Conservation (phyloP, 2,888 invertebrate genomes). For the Drosophila dives region DNA sequence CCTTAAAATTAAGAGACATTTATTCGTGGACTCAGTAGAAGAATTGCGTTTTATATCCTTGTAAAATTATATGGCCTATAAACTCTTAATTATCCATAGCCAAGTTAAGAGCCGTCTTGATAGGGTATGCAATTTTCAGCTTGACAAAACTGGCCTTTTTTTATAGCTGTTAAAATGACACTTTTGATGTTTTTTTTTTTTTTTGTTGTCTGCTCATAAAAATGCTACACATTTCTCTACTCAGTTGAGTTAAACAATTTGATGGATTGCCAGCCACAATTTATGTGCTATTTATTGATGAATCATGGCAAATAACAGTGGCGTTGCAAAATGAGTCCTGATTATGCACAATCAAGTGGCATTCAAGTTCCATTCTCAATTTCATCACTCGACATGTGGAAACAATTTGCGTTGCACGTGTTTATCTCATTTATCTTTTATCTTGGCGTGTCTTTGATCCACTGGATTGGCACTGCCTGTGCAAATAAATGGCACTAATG, state of each 20-base stretch:
- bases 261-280: slow-evolving; percentile 26
- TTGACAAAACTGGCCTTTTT: neutral
- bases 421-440: slow-evolving; percentile 61
- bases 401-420: slow-evolving; percentile 66
- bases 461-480: slow-evolving; percentile 28
- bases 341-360: slow-evolving; percentile 60
- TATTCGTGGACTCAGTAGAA: neutral
- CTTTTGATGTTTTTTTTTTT: neutral
- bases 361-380: neutral
- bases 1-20: neutral
- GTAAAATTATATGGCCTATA: neutral
- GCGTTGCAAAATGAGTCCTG: slow-evolving; percentile 37
- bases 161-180: neutral
- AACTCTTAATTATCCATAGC: neutral
- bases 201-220: neutral
- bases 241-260: neutral
- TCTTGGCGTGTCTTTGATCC: slow-evolving; percentile 35
- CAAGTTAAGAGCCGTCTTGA: neutral
- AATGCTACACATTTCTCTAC: neutral
- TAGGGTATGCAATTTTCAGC: neutral
- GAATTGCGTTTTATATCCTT: neutral
- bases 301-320: neutral
- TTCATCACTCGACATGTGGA: neutral
- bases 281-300: slow-evolving; percentile 64
- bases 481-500: slow-evolving; percentile 77